phyloP scores from a whole-genome alignment of 2,888 invertebrate species.

The Drosophila pullipes region DNA sequence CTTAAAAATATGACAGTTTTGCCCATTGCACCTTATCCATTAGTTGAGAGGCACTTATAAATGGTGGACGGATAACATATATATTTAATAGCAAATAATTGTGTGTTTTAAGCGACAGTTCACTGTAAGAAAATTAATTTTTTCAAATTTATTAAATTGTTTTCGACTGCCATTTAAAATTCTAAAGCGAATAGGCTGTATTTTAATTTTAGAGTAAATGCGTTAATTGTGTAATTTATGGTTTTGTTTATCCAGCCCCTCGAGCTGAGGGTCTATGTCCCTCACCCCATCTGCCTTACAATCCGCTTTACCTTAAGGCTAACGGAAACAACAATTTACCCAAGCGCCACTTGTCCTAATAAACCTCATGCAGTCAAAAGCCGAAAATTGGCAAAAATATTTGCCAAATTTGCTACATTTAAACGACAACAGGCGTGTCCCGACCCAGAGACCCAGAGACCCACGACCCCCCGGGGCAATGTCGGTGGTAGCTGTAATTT shows the following conservation, averaged over 20 bases:
- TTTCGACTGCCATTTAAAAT: constrained; percentile 28
- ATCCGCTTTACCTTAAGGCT: constrained; percentile 7
- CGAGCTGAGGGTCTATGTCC: neutral
- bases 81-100: constrained; percentile 17
- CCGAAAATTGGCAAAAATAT: constrained; percentile 63
- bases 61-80: neutral
- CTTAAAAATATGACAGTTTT: neutral
- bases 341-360: constrained; percentile 61
- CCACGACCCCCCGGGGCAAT: constrained; percentile 9
- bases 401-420: constrained; percentile 51
- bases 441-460: constrained; percentile 1
- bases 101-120: neutral
- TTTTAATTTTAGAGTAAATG: constrained; percentile 62
- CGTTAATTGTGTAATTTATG: constrained; percentile 62
- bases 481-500: constrained; percentile 38
- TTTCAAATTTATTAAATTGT: constrained; percentile 4
- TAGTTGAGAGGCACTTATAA: neutral
- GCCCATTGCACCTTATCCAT: neutral
- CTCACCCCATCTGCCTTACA: neutral
- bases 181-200: constrained; percentile 38
- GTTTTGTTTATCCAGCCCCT: constrained; percentile 28
- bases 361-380: constrained; percentile 64
- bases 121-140: constrained; percentile 1
- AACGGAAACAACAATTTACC: constrained; percentile 67
- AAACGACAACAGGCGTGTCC: constrained; percentile 19